A percentile compares a stretch with the other conserved stretches of the same genome.
phyloP scores from a whole-genome alignment of 2,113 vertebrate genomes.

The Colinus virginianus region DNA sequence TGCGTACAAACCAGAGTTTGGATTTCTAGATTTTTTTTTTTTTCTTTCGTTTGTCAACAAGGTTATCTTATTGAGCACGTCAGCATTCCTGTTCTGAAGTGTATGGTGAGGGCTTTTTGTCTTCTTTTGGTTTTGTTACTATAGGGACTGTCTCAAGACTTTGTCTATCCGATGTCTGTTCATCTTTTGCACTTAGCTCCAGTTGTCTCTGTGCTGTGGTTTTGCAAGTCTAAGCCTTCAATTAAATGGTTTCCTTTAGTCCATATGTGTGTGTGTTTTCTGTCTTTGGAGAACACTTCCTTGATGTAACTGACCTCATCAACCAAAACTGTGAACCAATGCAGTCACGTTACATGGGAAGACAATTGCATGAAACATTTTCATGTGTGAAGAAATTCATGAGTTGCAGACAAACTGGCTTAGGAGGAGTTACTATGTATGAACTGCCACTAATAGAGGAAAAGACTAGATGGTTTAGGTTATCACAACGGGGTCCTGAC shows the following conservation, averaged over 20 bases:
- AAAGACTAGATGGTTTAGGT: conserved; percentile 1
- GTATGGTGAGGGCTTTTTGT: background rate
- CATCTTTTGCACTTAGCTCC: background rate
- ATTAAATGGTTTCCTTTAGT: background rate
- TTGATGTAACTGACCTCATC: background rate
- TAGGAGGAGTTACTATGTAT: background rate
- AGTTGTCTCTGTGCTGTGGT: background rate
- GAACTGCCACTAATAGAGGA: conserved; percentile 7
- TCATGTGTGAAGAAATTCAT: background rate
- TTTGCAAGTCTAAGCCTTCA: background rate
- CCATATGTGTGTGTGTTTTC: background rate
- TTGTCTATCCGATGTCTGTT: background rate
- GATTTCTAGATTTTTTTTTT: background rate
- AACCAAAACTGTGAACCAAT: background rate
- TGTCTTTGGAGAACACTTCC: background rate
- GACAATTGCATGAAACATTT: conserved; percentile 27
- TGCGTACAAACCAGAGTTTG: background rate
- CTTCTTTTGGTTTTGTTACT: background rate
- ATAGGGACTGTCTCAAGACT: background rate
- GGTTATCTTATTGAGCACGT: background rate
- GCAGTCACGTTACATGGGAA: background rate
- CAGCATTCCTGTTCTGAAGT: background rate
- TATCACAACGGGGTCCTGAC: conserved; percentile 26
- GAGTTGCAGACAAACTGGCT: background rate
- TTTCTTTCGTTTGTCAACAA: background rate